Evolutionary conservation across 2,888 invertebrate species (phyloP).

Genomic region (Aproaerema taeniolella): DNA sequence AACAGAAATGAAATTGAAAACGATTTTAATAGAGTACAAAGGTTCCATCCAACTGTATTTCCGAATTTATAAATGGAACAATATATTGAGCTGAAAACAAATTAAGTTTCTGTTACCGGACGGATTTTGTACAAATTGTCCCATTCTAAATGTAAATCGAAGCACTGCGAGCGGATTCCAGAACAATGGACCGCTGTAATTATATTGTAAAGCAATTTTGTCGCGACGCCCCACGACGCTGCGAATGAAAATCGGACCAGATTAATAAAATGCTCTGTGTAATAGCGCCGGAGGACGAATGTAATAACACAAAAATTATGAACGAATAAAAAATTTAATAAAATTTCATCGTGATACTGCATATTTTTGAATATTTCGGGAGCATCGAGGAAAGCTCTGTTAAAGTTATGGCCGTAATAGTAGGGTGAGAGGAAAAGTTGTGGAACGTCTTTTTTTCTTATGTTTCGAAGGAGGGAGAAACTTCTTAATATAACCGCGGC

Average conservation of each 20-base stretch:
- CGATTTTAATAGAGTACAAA: background rate
- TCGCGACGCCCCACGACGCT: slow-evolving; percentile 33
- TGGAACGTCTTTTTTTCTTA: slow-evolving; percentile 12
- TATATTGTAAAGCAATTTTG: slow-evolving; percentile 70
- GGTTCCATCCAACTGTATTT: slow-evolving; percentile 2
- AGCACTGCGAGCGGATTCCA: slow-evolving; percentile 39
- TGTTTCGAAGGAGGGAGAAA: slow-evolving; percentile 18
- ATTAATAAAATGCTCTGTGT: slow-evolving; percentile 42
- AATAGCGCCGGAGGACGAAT: slow-evolving; percentile 35
- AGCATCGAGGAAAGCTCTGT: slow-evolving; percentile 7
- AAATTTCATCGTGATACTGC: slow-evolving; percentile 23
- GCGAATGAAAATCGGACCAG: slow-evolving; percentile 49
- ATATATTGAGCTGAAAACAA: slow-evolving; percentile 27
- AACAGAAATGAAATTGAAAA: background rate
- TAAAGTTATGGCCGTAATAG: slow-evolving; percentile 12
- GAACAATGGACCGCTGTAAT: slow-evolving; percentile 60
- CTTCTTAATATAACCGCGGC: slow-evolving; percentile 24
- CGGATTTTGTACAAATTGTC: slow-evolving; percentile 34
- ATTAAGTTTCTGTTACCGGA: slow-evolving; percentile 30
- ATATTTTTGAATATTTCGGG: slow-evolving; percentile 14
- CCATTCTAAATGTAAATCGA: slow-evolving; percentile 64
- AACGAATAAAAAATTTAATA: slow-evolving; percentile 40
- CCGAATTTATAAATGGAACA: slow-evolving; percentile 21
- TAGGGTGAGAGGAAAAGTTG: slow-evolving; percentile 12
- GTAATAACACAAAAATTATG: slow-evolving; percentile 47